Base-by-base conservation (phyloP, 2,113 vertebrate genomes). In the Quiscalus mexicanus region DNA sequence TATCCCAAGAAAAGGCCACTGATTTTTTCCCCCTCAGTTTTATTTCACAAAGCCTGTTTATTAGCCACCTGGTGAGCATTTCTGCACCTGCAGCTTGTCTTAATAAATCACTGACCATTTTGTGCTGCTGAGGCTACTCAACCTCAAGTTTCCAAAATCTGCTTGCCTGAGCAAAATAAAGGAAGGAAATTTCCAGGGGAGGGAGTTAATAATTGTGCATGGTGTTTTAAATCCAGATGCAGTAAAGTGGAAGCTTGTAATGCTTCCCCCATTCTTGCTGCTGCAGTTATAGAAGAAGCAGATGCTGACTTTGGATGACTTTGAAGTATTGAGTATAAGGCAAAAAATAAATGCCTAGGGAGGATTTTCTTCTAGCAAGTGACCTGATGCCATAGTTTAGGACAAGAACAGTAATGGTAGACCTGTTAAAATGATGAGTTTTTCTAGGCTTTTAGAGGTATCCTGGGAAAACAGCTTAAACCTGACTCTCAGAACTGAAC, bases 51-150 rank as follows among this genome's bases (percentile, higher is more conserved):
- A 69, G 44, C 16, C 63, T 91, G 59, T 89, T 96, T 96, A 87
- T 96, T 96, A 89, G 79, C 65, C 93, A 93, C 92, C 68, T 90
- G 93, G 89, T 94, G 89, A 90, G 76, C 65, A 53, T 94, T 96
- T 95, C 71, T 82, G 69, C 73, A 87, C 59, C 77, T 92, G 52
- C 55, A 94, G 70, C 62, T 71, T 92, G 63, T 71, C 82, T 90
- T 97, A 89, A 96, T 95, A 97, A 96, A 96, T 96, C 96, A 96
- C 49, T 94, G 92, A 86, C 92, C 69, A 65, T 83, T 96, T 94
- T 1, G 4, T 87, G 42, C 74, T 96, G 91, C 76, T 90, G 80
- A 89, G 67, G 65, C 70, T 84, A 55, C 47, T 92, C 52, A 70
- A 13, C 50, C 47, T 91, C 84, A 79, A 50, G 55, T 82, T 81